Conservation (phyloP, 2,113 vertebrate species). For the Poeciliopsis occidentalis region DNA sequence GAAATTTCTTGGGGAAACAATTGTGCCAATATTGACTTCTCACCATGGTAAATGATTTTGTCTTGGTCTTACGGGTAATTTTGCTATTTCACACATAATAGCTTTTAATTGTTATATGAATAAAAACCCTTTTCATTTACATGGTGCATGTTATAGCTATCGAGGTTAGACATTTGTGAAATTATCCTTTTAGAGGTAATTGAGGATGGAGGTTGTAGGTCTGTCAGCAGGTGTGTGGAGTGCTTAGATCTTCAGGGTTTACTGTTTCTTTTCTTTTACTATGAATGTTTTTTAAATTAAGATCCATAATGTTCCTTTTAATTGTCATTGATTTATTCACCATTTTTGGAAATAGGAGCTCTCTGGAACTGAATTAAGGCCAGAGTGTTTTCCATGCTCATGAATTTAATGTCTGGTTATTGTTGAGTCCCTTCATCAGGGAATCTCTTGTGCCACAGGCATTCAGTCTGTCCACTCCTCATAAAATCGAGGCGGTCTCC, state of each 20-base stretch:
- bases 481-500: slow-evolving; percentile 36
- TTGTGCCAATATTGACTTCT: slow-evolving; percentile 55
- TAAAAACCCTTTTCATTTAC: slow-evolving; percentile 36
- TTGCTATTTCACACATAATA: slow-evolving; percentile 57
- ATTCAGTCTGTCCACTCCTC: slow-evolving; percentile 37
- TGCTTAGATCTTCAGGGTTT: not conserved
- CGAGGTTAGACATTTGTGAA: slow-evolving; percentile 54
- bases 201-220: not conserved
- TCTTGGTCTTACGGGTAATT: slow-evolving; percentile 28
- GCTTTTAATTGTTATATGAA: slow-evolving; percentile 49
- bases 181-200: slow-evolving; percentile 48
- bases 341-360: not conserved
- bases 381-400: not conserved
- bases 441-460: slow-evolving; percentile 30
- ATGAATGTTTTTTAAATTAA: not conserved
- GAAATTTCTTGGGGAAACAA: slow-evolving; percentile 15
- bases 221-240: not conserved
- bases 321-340: not conserved
- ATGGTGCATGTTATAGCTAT: slow-evolving; percentile 49
- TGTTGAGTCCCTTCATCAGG: slow-evolving; percentile 19
- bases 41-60: slow-evolving; percentile 7
- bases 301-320: not conserved
- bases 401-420: slow-evolving; percentile 19
- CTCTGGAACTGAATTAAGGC: not conserved
- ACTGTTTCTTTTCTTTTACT: not conserved